Conservation (phyloP, 2,888 invertebrate species). For the Nomada goodeniana region DNA sequence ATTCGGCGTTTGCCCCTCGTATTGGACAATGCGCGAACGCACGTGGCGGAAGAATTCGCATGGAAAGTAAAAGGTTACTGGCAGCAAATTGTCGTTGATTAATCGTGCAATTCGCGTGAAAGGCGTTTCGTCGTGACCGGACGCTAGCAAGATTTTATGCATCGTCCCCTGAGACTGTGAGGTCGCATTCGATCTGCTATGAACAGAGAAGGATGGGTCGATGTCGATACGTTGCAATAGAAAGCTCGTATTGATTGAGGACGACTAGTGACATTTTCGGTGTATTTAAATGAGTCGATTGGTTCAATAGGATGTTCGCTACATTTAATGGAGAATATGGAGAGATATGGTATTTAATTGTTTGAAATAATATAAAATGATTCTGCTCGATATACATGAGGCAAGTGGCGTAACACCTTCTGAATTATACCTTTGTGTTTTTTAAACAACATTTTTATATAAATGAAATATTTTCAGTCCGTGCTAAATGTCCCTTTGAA, state of each 20-base stretch:
- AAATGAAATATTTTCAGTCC: no score
- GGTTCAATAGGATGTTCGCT: neutral
- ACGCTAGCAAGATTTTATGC: slow-evolving; percentile 22
- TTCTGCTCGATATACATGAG: no score
- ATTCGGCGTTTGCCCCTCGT: neutral
- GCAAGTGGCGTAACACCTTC: no score
- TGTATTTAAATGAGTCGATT: neutral
- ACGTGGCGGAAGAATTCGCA: slow-evolving; percentile 33
- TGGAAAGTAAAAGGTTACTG: slow-evolving; percentile 42
- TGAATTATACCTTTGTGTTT: no score
- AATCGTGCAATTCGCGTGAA: slow-evolving; percentile 40
- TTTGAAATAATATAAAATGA: no score
- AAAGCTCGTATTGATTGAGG: neutral
- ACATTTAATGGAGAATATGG: neutral
- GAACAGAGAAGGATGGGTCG: neutral
- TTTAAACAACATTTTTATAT: no score
- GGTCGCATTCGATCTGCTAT: neutral
- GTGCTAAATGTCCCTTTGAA: no score
- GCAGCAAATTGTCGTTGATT: slow-evolving; percentile 55
- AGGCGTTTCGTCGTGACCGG: slow-evolving; percentile 38
- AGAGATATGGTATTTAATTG: no score
- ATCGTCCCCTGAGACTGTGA: neutral
- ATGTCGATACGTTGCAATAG: slow-evolving; percentile 4
- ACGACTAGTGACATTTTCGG: slow-evolving; percentile 5
- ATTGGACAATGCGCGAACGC: slow-evolving; percentile 19